Conservation (phyloP, 2,797 vertebrate genomes). For the Glyptemys insculpta region DNA sequence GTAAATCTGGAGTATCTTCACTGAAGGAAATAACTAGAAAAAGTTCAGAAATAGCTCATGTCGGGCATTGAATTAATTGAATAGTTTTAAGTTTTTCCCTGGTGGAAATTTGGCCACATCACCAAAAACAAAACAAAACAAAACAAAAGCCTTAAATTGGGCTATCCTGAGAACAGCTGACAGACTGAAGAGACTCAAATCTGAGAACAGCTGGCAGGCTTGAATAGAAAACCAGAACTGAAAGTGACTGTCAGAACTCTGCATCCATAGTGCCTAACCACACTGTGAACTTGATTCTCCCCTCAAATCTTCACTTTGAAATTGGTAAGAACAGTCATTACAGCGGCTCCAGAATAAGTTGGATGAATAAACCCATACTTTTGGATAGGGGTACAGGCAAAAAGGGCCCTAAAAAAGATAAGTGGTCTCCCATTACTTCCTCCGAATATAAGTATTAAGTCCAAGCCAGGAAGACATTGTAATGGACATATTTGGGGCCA, state of each 20-base stretch:
- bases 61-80: background rate
- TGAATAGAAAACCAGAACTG: background rate
- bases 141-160: background rate
- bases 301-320: background rate
- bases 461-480: background rate
- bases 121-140: background rate
- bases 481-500: background rate
- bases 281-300: background rate
- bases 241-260: background rate
- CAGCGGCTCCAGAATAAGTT: rapidly evolving
- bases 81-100: background rate
- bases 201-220: background rate
- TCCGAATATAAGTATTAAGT: background rate
- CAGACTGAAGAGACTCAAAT: background rate
- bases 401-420: background rate
- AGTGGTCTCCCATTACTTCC: background rate
- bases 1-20: background rate
- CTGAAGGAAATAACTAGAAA: background rate
- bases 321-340: background rate
- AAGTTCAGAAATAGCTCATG: background rate
- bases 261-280: background rate
- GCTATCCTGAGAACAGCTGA: background rate
- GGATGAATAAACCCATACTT: background rate
- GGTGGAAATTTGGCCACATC: background rate
- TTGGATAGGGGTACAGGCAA: background rate